Evolutionary conservation across 1,140 invertebrate species (phyloP).

Genomic region (Leptopilina clavipes): DNA sequence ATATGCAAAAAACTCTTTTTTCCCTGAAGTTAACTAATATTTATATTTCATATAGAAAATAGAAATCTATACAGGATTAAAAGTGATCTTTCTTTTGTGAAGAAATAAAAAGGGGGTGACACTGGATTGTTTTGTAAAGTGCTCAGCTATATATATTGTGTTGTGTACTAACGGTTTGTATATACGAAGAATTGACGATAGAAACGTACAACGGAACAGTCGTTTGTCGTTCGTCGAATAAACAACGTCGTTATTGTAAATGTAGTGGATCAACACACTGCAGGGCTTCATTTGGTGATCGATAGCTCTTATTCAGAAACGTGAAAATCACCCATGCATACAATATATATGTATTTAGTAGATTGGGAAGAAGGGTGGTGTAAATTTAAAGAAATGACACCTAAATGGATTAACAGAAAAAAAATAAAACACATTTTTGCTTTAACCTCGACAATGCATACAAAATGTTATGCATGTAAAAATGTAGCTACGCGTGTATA

Average conservation of each 20-base stretch:
- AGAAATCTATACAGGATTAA: background rate
- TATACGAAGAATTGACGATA: slow-evolving; percentile 35
- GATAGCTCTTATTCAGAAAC: slow-evolving; percentile 47
- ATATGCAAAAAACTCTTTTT: no score
- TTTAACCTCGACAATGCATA: no score
- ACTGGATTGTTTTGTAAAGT: slow-evolving; percentile 13
- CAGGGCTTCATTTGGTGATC: slow-evolving; percentile 61
- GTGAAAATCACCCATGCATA: background rate
- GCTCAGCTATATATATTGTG: background rate
- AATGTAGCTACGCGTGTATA: no score
- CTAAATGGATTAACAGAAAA: no score
- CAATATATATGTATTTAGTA: background rate
- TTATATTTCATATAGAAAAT: no score
- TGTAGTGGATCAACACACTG: slow-evolving; percentile 62
- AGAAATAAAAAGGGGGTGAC: background rate
- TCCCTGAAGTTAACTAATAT: no score
- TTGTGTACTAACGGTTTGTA: slow-evolving; percentile 26
- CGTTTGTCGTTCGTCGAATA: slow-evolving; percentile 62
- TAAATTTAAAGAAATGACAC: no score
- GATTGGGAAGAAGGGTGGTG: background rate
- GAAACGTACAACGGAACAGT: slow-evolving; percentile 48
- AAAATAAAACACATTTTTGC: no score
- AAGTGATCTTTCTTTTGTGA: background rate
- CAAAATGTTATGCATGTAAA: no score
- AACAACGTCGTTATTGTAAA: slow-evolving; percentile 65